Percentiles rank a stretch among this genome's conserved stretches.
phyloP scores from a whole-genome alignment of 2,113 vertebrate genomes.

The Craseonycteris thonglongyai region DNA sequence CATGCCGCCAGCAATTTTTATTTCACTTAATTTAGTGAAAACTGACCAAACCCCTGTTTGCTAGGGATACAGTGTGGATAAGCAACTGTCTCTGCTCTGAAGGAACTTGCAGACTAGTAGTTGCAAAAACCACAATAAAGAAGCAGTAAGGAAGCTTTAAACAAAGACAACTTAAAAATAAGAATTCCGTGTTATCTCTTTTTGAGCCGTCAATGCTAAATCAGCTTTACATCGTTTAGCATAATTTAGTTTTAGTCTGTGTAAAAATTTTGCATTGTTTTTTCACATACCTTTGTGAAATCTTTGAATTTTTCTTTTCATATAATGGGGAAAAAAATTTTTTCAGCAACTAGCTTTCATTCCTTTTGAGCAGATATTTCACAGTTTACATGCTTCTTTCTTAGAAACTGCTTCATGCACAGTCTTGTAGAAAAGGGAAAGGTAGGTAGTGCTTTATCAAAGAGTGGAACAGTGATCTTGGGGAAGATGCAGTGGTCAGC shows the following conservation, averaged over 20 bases:
- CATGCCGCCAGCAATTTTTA: not conserved
- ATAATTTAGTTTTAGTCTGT: not conserved
- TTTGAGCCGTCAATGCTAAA: not conserved
- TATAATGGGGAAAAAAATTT: not conserved
- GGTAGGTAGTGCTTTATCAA: not conserved
- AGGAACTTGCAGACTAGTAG: not conserved
- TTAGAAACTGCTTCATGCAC: not conserved
- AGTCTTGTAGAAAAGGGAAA: not conserved
- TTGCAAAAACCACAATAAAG: not conserved
- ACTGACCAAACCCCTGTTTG: not conserved
- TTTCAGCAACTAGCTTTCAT: not conserved
- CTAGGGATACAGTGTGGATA: not conserved
- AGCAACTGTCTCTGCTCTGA: not conserved
- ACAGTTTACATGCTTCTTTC: not conserved
- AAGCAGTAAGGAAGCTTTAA: conserved; percentile 10
- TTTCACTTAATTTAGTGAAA: conserved; percentile 13
- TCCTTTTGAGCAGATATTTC: not conserved
- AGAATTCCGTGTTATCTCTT: not conserved
- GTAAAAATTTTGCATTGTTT: conserved; percentile 14
- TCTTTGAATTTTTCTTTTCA: conserved; percentile 20
- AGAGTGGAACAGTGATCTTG: not conserved
- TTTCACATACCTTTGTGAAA: not conserved
- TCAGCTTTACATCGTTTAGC: not conserved
- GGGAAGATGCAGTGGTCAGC: not conserved
- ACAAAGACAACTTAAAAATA: not conserved